Percentiles rank a stretch among this genome's conserved stretches.
Conservation (phyloP, 35 echinoderm and acorn worm species). For the Ophiothrix spiculata region DNA sequence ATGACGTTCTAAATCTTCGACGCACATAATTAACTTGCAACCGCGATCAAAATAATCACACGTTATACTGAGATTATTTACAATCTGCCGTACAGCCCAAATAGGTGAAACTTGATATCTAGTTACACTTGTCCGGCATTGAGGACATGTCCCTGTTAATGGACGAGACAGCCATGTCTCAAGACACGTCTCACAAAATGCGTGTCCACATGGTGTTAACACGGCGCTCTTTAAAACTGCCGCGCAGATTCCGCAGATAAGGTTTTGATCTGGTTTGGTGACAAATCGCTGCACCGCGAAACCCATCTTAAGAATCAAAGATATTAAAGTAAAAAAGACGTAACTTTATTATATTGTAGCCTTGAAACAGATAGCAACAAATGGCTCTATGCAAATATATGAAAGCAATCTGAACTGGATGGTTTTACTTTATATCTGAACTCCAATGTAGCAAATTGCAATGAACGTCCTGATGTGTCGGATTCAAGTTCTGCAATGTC, state of each 20-base stretch:
- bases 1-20: slow-evolving; percentile 64
- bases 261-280: slow-evolving; percentile 62
- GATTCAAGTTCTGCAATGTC: no score
- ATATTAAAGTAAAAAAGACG: no score
- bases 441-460: no score
- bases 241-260: slow-evolving; percentile 87
- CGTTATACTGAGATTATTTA: slow-evolving; percentile 68
- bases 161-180: slow-evolving; percentile 82
- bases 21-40: slow-evolving; percentile 52
- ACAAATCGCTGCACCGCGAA: slow-evolving; percentile 69
- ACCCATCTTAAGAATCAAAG: no score
- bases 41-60: slow-evolving; percentile 71
- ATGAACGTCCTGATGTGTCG: no score
- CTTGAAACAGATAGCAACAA: no score
- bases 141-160: slow-evolving; percentile 66
- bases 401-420: no score
- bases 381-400: no score
- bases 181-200: slow-evolving; percentile 78
- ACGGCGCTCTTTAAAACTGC: slow-evolving; percentile 75
- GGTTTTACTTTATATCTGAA: no score
- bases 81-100: slow-evolving; percentile 77
- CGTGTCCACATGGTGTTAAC: slow-evolving; percentile 76
- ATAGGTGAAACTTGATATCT: slow-evolving; percentile 67
- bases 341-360: no score
- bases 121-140: slow-evolving; percentile 59